Evolutionary conservation across 2,113 vertebrate genomes (phyloP).

Genomic region (Agapornis roseicollis): DNA sequence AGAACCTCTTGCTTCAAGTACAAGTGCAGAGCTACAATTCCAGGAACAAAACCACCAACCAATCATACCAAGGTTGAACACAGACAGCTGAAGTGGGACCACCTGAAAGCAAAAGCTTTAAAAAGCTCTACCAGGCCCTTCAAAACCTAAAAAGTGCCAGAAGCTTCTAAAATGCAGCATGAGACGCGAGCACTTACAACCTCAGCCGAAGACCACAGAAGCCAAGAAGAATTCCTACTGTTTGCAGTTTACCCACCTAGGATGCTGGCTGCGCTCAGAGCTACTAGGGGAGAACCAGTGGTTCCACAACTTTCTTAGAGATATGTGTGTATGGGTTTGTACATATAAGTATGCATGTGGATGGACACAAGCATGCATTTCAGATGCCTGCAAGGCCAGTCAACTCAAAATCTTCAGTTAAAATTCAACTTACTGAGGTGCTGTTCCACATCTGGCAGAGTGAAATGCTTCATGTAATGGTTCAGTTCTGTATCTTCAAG

Average conservation of each 20-base stretch:
- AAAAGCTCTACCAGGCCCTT: not conserved
- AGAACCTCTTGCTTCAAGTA: not conserved
- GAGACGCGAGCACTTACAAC: not conserved
- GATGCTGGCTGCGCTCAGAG: not conserved
- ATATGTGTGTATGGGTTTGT: fast-evolving
- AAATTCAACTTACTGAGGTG: not conserved
- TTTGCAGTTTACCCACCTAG: not conserved
- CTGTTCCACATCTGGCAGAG: not conserved
- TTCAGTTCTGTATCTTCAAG: not conserved
- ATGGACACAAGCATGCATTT: not conserved
- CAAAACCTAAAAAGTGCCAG: not conserved
- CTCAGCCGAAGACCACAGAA: not conserved
- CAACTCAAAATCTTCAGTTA: not conserved
- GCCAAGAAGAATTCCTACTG: not conserved
- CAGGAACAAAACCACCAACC: not conserved
- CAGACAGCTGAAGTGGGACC: not conserved
- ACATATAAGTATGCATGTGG: not conserved
- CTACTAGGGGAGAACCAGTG: not conserved
- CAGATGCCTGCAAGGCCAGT: not conserved
- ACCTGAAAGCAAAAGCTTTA: not conserved
- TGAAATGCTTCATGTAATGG: not conserved
- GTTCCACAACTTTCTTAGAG: not conserved
- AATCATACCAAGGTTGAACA: not conserved
- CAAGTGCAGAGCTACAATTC: not conserved
- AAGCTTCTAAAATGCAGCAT: not conserved